phyloP scores from a whole-genome alignment of 2,113 vertebrate species.

The Carlito syrichta region DNA sequence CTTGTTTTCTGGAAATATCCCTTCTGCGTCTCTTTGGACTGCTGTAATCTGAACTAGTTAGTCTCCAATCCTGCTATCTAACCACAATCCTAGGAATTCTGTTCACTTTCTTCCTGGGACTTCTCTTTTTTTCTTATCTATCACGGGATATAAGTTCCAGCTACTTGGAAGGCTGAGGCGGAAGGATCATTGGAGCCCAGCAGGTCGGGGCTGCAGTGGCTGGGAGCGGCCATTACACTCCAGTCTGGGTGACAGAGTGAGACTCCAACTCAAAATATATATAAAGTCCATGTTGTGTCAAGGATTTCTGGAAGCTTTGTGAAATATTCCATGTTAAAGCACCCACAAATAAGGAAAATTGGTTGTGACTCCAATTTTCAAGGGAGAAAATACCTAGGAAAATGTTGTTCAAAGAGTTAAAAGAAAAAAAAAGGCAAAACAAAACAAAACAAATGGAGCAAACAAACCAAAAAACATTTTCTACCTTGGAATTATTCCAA shows the following conservation, averaged over 20 bases:
- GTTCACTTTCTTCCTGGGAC: neutral
- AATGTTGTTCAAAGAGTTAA: neutral
- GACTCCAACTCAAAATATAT: no score
- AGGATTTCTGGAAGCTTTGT: neutral
- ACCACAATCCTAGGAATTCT: neutral
- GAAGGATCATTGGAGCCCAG: no score
- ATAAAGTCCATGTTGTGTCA: no score
- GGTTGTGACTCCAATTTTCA: neutral
- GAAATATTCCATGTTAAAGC: neutral
- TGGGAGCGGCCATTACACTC: no score
- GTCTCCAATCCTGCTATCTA: neutral
- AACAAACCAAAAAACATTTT: neutral
- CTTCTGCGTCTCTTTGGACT: neutral
- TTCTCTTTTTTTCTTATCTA: neutral
- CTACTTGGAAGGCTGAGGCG: no score
- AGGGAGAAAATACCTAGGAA: neutral
- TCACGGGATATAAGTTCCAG: no score
- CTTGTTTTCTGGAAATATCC: neutral
- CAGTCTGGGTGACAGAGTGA: no score
- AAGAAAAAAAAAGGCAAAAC: neutral
- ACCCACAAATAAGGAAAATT: neutral
- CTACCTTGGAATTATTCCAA: neutral
- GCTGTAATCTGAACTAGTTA: neutral
- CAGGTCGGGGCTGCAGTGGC: no score
- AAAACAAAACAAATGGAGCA: neutral